Evolutionary conservation across 1,140 invertebrate species (phyloP).

Genomic region (Elysia chlorotica): DNA sequence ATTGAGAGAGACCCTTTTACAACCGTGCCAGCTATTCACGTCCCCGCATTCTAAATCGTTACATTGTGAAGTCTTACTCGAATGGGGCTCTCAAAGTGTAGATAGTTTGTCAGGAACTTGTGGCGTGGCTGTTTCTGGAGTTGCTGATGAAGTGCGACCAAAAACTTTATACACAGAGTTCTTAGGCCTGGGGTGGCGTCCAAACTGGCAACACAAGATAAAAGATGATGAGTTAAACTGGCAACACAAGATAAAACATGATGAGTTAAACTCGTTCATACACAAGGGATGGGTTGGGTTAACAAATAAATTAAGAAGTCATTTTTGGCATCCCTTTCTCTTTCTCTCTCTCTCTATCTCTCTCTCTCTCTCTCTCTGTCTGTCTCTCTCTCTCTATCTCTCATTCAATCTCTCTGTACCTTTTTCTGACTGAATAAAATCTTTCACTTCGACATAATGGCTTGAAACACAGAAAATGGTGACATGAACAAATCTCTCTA

Average conservation of each 20-base stretch:
- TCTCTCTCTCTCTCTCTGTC: slow-evolving; percentile 2
- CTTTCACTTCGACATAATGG: too few species aligned
- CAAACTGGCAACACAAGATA: not conserved
- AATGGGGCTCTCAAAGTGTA: not conserved
- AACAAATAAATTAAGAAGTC: not conserved
- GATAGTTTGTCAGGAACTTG: slow-evolving; percentile 3
- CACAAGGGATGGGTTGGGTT: not conserved
- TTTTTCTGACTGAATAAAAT: too few species aligned
- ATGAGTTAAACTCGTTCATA: not conserved
- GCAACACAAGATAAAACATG: not conserved
- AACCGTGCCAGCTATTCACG: too few species aligned
- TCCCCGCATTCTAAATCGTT: too few species aligned
- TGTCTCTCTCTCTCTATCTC: slow-evolving; percentile 8
- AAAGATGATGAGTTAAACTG: not conserved
- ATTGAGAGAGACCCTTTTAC: too few species aligned
- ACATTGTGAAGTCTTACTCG: not conserved
- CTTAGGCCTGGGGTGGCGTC: not conserved
- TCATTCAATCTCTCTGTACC: not conserved
- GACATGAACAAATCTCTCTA: too few species aligned
- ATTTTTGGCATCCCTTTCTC: not conserved
- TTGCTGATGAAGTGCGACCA: not conserved
- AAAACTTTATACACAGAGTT: not conserved
- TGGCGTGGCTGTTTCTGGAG: not conserved
- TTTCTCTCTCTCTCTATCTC: not conserved
- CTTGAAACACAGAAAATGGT: too few species aligned